Percentiles rank a stretch among this genome's conserved stretches.
Evolutionary conservation across 2,113 vertebrate species (phyloP).

Genomic region (Thunnus maccoyii): DNA sequence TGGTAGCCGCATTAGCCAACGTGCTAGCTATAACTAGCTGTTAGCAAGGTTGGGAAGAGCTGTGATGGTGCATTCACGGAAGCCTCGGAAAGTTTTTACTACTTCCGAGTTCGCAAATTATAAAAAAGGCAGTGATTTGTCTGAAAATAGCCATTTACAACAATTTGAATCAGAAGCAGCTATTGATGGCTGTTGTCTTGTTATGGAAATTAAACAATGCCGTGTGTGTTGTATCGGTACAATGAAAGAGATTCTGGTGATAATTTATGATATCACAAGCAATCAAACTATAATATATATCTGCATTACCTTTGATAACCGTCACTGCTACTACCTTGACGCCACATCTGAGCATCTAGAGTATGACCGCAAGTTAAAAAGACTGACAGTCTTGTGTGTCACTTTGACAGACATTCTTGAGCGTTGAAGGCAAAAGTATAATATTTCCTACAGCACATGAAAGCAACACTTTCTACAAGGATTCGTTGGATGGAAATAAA

Average conservation of each 20-base stretch:
- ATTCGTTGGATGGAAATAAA: too few species aligned
- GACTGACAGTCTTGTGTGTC: not conserved
- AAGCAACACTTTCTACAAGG: not conserved
- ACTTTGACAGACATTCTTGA: not conserved
- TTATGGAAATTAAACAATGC: not conserved
- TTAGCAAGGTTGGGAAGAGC: conserved; percentile 48
- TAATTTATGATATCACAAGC: too few species aligned
- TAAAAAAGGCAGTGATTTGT: not conserved
- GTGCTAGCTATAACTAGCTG: conserved; percentile 56
- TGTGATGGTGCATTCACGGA: conserved; percentile 46
- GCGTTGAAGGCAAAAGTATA: accelerated
- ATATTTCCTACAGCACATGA: conserved; percentile 7
- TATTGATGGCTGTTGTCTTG: not conserved
- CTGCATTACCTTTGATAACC: not conserved
- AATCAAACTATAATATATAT: not conserved
- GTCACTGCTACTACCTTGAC: accelerated
- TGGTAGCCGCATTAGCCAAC: conserved; percentile 61
- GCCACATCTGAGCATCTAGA: not conserved
- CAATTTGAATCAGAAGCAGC: too few species aligned
- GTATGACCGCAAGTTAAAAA: not conserved
- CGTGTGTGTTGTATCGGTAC: too few species aligned
- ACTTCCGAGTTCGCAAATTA: conserved; percentile 25
- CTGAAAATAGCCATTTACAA: too few species aligned
- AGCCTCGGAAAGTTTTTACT: conserved; percentile 6
- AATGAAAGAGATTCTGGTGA: not conserved